These are phyloP conservation scores for Gorsachius goisagi DNA, from an alignment of 2,113 vertebrate species.

Conservation along the genomic window DNA sequence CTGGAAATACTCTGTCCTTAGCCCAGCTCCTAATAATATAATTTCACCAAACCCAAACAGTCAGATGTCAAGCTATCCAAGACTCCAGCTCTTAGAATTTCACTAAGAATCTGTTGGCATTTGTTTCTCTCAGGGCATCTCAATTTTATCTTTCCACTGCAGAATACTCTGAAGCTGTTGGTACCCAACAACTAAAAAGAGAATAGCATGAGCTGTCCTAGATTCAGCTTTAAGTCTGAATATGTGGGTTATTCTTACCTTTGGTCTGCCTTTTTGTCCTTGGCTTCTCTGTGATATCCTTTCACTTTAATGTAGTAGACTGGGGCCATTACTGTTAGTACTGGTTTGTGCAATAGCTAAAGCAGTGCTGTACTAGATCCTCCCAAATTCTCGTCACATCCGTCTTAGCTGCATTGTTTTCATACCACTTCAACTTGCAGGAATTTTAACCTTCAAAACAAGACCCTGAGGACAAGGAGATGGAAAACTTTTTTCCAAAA, in stretches of 20 bases:
- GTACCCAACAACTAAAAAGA: neutral
- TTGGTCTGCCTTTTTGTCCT: neutral
- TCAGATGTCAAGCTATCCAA: neutral
- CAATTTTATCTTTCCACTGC: neutral
- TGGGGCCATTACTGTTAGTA: neutral
- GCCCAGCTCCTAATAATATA: neutral
- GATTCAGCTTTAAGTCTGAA: neutral
- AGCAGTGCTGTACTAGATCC: neutral
- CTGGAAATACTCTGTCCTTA: neutral
- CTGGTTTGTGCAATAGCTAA: neutral
- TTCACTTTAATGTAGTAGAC: neutral
- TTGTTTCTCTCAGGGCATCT: neutral
- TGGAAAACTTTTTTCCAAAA: neutral
- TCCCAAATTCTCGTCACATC: neutral
- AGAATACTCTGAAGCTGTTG: neutral
- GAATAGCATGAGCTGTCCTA: neutral
- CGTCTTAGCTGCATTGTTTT: neutral
- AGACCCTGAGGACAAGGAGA: neutral
- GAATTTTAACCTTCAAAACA: neutral
- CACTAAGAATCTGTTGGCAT: neutral
- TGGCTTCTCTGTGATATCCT: neutral
- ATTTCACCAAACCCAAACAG: neutral
- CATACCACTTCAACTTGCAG: neutral
- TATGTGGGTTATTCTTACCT: neutral
- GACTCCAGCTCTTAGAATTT: neutral